Base-by-base conservation (phyloP, 2,888 invertebrate genomes). In the Pterostichus madidus region DNA sequence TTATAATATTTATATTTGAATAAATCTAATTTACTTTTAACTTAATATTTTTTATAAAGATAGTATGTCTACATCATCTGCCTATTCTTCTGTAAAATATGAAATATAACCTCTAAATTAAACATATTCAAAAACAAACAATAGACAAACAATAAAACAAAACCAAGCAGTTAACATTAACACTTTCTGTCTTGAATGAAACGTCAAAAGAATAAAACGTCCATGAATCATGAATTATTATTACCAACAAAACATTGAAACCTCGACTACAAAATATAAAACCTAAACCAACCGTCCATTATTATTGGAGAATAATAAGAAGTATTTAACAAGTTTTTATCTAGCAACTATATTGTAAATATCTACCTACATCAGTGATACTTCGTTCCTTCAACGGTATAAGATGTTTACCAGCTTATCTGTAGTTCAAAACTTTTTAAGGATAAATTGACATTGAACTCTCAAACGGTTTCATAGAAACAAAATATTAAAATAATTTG, bases 91-190 rank as follows among this genome's bases (percentile, higher is more conserved):
- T 39, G 8, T 39, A 8, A 59, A 59, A 24, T 32, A 35, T 64
- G 64, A 64, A 64, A 64, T 64, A 64, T 64, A 31, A 64, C 5
- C 13, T n/a, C n/a, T 64, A 64, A 64, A 64, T 64, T 64, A 64
- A 10, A 64, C 35, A n/a, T 13, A 64, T 64, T 64, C 64, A 64
- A 31, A 32, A 64, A n/a, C 64, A 35, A 64, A 64, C 64, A 64
- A 64, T 59, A 59, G 17, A 11, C 17, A 7, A 24, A 59, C 39
- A 17, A 17, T 11, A 59, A 59, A 59, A 24, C 59, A 59, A 59
- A 24, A 59, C 15, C 24, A 53, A 15, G 15, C 13, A 53, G 53
- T 53, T 11, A 59, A 59, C 59, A 59, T 59, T 59, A 32, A 64
- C 64, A 64, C 64, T 64, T 64, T 64, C 31, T 64, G 35, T 64